Evolutionary conservation across 2,113 vertebrate genomes (phyloP).

Genomic region (Dipodomys stephensi): DNA sequence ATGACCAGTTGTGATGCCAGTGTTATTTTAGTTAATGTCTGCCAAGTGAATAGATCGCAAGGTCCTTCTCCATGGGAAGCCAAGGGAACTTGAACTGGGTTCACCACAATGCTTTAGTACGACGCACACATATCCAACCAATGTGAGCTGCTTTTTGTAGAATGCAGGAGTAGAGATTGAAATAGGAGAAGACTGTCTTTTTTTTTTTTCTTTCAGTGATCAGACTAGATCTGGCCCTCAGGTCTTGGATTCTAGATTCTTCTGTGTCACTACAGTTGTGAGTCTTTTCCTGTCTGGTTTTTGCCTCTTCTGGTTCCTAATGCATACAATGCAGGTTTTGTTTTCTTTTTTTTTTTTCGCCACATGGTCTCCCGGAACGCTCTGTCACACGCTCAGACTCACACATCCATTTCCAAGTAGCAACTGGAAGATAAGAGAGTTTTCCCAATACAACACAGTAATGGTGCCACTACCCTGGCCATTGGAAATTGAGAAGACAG

Average conservation of each 20-base stretch:
- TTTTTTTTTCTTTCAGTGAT: background rate
- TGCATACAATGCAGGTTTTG: background rate
- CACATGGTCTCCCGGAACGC: background rate
- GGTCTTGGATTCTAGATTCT: no score
- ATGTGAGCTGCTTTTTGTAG: background rate
- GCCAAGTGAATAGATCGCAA: background rate
- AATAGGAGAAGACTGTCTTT: background rate
- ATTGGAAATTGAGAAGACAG: background rate
- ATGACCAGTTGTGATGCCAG: background rate
- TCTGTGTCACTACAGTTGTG: background rate
- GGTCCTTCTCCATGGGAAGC: background rate
- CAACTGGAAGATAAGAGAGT: background rate
- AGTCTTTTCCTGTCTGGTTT: background rate
- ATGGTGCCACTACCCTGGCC: background rate
- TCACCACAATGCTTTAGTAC: background rate
- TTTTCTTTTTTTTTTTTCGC: no score
- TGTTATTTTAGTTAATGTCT: background rate
- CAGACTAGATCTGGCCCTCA: background rate
- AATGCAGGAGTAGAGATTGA: background rate
- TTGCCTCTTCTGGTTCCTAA: background rate
- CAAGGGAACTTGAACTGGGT: background rate
- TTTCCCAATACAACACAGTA: no score
- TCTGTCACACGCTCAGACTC: background rate
- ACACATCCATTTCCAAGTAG: background rate
- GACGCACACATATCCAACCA: background rate